These are phyloP conservation scores for Baryphthengus martii DNA, from an alignment of 2,113 vertebrate species.

Conservation along the genomic window DNA sequence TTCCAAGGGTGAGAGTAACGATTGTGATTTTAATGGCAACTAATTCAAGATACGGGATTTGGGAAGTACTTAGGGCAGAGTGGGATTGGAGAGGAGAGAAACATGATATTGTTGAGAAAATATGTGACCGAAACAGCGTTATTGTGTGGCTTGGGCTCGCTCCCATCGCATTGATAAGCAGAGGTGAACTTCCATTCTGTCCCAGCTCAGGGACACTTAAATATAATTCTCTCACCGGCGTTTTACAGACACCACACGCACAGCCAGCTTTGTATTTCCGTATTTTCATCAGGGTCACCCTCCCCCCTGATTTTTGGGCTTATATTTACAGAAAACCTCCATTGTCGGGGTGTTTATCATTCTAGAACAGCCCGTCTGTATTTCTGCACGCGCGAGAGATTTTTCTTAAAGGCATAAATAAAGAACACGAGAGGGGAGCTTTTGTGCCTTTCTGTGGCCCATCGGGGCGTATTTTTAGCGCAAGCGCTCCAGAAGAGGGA, in stretches of 20 bases:
- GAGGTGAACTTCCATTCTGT: neutral
- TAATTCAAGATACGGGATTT: neutral
- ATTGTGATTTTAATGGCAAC: neutral
- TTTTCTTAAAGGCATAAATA: conserved; percentile 16
- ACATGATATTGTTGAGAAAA: neutral
- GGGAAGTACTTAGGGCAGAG: neutral
- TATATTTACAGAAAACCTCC: neutral
- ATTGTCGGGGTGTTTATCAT: neutral
- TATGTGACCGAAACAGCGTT: neutral
- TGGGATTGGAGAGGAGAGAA: neutral
- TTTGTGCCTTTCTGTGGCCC: conserved; percentile 7
- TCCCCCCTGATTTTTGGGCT: neutral
- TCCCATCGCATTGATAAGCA: fast-evolving
- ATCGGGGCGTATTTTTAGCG: conserved; percentile 20
- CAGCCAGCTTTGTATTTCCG: neutral
- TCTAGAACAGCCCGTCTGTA: neutral
- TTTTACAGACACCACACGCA: neutral
- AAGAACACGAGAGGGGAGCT: neutral
- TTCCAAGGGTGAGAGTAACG: neutral
- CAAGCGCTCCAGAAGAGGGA: neutral
- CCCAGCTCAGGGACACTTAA: neutral
- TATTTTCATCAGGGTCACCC: neutral
- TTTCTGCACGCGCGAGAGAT: neutral
- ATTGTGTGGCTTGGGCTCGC: neutral
- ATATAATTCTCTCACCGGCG: fast-evolving